A percentile compares a stretch with the other conserved stretches of the same genome.
Evolutionary conservation across 2,797 vertebrate species (phyloP).

Genomic region (Sciaenops ocellatus): DNA sequence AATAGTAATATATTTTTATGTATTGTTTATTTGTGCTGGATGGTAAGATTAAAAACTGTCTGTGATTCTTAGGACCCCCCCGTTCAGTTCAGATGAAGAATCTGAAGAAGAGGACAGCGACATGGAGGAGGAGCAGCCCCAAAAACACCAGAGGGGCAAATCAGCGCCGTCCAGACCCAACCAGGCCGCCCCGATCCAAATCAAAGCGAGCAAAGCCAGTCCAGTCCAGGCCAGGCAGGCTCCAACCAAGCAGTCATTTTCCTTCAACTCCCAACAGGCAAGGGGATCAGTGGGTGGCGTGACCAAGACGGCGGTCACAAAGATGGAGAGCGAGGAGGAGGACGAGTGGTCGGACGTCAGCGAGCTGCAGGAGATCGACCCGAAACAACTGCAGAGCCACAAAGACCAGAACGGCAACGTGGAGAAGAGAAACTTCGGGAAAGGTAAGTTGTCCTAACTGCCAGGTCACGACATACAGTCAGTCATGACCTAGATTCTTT

Average conservation of each 20-base stretch:
- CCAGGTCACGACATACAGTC: background rate
- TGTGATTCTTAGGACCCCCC: conserved; percentile 72
- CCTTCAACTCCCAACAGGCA: conserved; percentile 35
- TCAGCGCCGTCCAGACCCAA: conserved; percentile 29
- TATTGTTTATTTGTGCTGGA: too few relatives aligned
- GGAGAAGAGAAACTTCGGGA: conserved; percentile 59
- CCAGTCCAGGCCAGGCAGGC: conserved; percentile 42
- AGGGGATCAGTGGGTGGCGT: conserved; percentile 1
- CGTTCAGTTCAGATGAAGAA: conserved; percentile 83
- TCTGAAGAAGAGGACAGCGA: conserved; percentile 73
- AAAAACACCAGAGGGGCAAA: conserved; percentile 51
- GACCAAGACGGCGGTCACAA: conserved; percentile 38
- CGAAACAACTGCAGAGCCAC: conserved; percentile 60
- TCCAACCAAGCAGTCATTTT: background rate
- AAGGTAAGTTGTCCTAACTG: conserved; percentile 45
- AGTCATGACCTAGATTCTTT: background rate
- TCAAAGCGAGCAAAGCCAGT: conserved; percentile 41
- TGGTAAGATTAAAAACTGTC: background rate
- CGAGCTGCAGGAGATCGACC: conserved; percentile 81
- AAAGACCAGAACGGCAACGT: conserved; percentile 78
- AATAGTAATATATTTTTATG: background rate
- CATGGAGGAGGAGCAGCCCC: conserved; percentile 50
- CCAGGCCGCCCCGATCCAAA: conserved; percentile 30
- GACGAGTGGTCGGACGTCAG: conserved; percentile 81
- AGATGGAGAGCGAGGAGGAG: conserved; percentile 63